phyloP scores from a whole-genome alignment of 2,888 invertebrate species.

The Trissoscelio sp. region DNA sequence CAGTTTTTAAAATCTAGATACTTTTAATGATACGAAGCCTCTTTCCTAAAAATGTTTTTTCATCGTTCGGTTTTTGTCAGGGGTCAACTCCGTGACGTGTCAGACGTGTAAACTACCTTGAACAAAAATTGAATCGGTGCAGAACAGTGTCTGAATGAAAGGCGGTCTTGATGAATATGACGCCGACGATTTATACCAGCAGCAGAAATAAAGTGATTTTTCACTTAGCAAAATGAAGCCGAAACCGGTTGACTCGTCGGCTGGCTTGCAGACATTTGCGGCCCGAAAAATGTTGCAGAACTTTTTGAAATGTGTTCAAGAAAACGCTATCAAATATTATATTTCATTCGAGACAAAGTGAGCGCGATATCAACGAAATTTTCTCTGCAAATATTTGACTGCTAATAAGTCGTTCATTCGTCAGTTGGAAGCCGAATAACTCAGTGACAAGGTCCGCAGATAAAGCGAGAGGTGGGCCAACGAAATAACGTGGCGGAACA shows the following conservation, averaged over 20 bases:
- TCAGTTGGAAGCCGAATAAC: slow-evolving; percentile 18
- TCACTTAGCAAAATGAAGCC: slow-evolving; percentile 37
- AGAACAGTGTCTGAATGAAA: slow-evolving; percentile 45
- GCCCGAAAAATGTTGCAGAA: slow-evolving; percentile 23
- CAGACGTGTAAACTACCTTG: slow-evolving; percentile 54
- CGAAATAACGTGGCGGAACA: slow-evolving; percentile 47
- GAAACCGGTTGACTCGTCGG: slow-evolving; percentile 41
- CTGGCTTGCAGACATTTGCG: slow-evolving; percentile 28
- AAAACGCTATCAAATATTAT: slow-evolving; percentile 45
- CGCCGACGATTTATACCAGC: slow-evolving; percentile 38
- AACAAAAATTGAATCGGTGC: slow-evolving; percentile 58
- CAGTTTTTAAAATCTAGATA: slow-evolving; percentile 46
- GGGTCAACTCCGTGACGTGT: slow-evolving; percentile 38
- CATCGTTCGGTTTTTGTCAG: slow-evolving; percentile 44
- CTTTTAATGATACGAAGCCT: slow-evolving; percentile 23
- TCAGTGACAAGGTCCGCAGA: slow-evolving; percentile 24
- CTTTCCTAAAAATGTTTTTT: slow-evolving; percentile 16
- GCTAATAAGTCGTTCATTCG: slow-evolving; percentile 25
- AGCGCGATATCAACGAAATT: slow-evolving; percentile 29
- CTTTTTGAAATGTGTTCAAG: slow-evolving; percentile 35
- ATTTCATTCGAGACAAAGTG: slow-evolving; percentile 24
- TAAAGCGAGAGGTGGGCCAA: slow-evolving; percentile 12
- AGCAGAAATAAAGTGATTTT: slow-evolving; percentile 42
- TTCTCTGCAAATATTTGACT: slow-evolving; percentile 48
- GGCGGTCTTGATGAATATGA: slow-evolving; percentile 39